Conservation (phyloP, 2,797 vertebrate genomes). For the Arctocebus calabarensis region DNA sequence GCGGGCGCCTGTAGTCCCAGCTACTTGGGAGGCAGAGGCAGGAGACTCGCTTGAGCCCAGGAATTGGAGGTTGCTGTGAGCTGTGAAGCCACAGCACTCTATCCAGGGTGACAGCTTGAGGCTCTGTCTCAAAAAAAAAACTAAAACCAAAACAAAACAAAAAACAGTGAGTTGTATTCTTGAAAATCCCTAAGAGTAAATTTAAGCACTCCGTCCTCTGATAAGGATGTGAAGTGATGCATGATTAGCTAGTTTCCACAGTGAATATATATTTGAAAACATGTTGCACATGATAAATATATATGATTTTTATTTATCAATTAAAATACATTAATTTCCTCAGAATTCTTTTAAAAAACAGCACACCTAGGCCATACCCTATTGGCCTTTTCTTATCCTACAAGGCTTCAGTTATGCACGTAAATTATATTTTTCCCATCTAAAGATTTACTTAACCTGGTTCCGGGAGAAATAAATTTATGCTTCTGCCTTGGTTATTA, state of each 20-base stretch:
- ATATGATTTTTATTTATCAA: background rate
- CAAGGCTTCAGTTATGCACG: background rate
- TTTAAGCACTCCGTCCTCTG: background rate
- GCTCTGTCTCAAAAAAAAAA: too few species aligned
- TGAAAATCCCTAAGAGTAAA: background rate
- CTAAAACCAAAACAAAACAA: too few species aligned
- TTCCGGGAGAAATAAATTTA: background rate
- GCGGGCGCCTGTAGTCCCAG: too few species aligned
- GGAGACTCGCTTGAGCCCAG: too few species aligned
- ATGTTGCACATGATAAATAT: background rate
- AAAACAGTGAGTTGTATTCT: background rate
- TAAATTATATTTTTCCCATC: slow-evolving; percentile 10
- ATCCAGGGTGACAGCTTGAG: too few species aligned
- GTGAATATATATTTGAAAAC: background rate
- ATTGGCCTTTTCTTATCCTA: background rate
- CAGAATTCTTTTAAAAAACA: slow-evolving; percentile 16
- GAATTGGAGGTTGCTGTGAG: background rate
- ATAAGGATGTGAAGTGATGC: background rate
- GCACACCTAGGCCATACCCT: background rate
- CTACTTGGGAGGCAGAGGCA: too few species aligned
- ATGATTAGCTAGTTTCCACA: background rate
- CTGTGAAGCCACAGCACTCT: too few species aligned
- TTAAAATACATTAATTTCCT: background rate
- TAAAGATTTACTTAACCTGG: background rate
- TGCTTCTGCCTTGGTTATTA: background rate